Conservation (phyloP, 2,113 vertebrate genomes). For the Cyprinodon tularosa region DNA sequence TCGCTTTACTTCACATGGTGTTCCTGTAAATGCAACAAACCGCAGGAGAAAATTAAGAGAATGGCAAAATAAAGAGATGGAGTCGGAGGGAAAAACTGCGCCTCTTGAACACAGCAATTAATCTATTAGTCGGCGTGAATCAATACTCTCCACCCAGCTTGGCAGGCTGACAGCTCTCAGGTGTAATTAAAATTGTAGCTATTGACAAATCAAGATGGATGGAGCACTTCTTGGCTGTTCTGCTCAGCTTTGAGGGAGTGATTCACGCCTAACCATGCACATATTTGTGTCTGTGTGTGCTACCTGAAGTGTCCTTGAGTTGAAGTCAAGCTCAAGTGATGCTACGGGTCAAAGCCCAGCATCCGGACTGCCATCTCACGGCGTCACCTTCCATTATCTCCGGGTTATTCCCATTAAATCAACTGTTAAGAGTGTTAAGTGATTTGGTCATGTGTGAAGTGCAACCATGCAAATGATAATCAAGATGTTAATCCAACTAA, state of each 20-base stretch:
- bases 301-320: constrained; percentile 18
- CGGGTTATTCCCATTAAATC: constrained; percentile 50
- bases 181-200: constrained; percentile 85
- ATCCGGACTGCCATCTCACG: constrained; percentile 51
- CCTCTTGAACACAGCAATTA: constrained; percentile 74
- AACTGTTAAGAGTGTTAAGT: constrained; percentile 47
- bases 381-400: constrained; percentile 56
- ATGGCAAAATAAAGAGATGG: constrained; percentile 38
- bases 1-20: not conserved
- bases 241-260: constrained; percentile 40
- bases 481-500: constrained; percentile 55
- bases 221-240: constrained; percentile 51
- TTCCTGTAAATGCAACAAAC: constrained; percentile 22
- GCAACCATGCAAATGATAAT: constrained; percentile 50
- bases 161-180: constrained; percentile 79
- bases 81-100: constrained; percentile 17
- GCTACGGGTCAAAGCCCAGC: constrained; percentile 39
- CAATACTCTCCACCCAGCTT: constrained; percentile 66
- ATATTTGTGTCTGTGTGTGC: not conserved
- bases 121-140: constrained; percentile 78
- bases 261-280: constrained; percentile 27
- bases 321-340: constrained; percentile 36
- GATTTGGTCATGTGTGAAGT: constrained; percentile 57
- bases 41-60: constrained; percentile 18
- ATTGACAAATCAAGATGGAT: constrained; percentile 82